Evolutionary conservation across 2,113 vertebrate species (phyloP), one percentile per base, ranked within the genome.

Genomic region (Actenoides lindsayi): DNA sequence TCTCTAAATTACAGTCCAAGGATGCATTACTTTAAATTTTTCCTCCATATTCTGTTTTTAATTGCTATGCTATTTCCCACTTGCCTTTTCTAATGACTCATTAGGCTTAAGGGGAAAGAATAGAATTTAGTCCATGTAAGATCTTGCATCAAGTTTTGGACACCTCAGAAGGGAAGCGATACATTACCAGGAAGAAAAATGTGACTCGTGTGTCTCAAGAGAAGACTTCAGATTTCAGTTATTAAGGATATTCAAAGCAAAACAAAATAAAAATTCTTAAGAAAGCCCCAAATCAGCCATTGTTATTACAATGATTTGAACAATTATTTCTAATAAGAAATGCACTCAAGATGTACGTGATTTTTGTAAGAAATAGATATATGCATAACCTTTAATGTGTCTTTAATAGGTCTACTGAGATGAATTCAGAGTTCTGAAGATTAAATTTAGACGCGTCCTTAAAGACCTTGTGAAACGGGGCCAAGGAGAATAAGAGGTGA

Each of bases 1-100:
- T 96, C 93, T 97, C 90, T 89, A 96, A 97, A 97, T 97, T 97
- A 79, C 83, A 90, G 93, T 96, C 94, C 50, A 89, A 96, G 96
- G 94, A 96, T 96, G 92, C 93, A 95, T 97, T 96, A 68, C 82
- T 95, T 96, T 92, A 95, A 94, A 95, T 97, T 97, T 95, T 80
- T 8, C 77, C 90, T 96, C 67, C 46, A 24, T 94, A 90, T 93
- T 92, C 92, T 93, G 39, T 41, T 96, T 94, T 94, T 94, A 97
- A 97, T 97, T 97, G 95, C 93, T 76, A 33, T 71, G 56, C 88
- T 54, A 95, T 97, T 96, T 94, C 93, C 94, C 95, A 94, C 93
- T 71, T 91, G 89, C 87, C 92, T 75, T 90, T 94, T 90, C 94
- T 83, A 97, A 97, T 95, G 89, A 94, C 89, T 94, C 64, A 20